Evolutionary conservation across 2,113 vertebrate species (phyloP).

Genomic region (Psephotus haematonotus): DNA sequence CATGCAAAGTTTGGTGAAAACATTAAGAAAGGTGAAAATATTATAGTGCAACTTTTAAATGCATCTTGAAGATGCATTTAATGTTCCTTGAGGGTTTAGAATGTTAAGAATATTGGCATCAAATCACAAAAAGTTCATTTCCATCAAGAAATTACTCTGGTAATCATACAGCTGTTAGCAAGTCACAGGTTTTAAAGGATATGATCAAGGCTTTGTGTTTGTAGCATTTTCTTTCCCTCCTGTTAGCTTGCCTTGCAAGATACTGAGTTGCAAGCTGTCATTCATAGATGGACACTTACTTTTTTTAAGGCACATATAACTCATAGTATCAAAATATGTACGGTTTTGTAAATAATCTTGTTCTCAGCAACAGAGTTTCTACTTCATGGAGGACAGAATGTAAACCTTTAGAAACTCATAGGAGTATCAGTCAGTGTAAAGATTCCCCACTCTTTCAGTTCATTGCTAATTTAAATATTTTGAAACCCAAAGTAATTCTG

Average conservation of each 20-base stretch:
- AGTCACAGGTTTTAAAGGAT: neutral
- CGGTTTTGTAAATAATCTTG: neutral
- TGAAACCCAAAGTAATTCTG: neutral
- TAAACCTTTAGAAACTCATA: neutral
- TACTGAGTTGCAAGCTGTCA: neutral
- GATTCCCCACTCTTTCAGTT: neutral
- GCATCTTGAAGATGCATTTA: neutral
- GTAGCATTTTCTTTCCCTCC: neutral
- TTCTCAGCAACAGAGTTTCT: neutral
- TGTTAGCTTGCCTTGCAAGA: neutral
- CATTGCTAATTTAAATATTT: neutral
- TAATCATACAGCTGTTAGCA: neutral
- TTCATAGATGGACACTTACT: neutral
- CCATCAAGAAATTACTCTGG: neutral
- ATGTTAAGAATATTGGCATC: neutral
- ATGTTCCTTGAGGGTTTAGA: neutral
- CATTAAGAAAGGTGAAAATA: neutral
- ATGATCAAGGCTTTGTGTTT: neutral
- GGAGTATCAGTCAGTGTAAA: neutral
- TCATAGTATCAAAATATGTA: neutral
- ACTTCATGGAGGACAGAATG: neutral
- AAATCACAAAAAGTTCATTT: neutral
- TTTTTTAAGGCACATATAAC: rapidly evolving
- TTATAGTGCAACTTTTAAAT: neutral
- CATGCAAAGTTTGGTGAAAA: neutral